A percentile compares a stretch with the other conserved stretches of the same genome.
Conservation (phyloP, 2,797 vertebrate species). For the Sitta carolinensis region DNA sequence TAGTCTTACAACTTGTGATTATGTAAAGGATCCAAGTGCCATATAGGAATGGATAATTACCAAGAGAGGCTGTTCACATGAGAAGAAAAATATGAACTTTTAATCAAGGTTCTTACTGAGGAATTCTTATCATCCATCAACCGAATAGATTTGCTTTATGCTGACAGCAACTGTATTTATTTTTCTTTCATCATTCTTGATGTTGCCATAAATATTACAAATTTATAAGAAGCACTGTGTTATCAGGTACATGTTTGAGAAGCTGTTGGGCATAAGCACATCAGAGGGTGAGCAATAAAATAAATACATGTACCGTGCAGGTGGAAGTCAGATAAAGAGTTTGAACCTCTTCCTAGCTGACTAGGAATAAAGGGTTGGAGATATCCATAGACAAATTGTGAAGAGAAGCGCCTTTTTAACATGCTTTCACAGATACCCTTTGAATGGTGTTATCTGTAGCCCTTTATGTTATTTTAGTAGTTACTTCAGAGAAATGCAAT, state of each 20-base stretch:
- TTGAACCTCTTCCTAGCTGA: not conserved
- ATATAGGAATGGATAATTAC: constrained; percentile 16
- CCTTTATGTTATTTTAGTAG: not conserved
- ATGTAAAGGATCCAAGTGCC: not conserved
- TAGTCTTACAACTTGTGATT: not conserved
- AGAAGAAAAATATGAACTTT: not conserved
- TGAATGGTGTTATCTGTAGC: not conserved
- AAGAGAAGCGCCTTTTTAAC: not conserved
- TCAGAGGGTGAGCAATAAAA: not conserved
- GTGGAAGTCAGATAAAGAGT: not conserved
- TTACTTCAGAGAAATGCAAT: not conserved
- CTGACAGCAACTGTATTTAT: not conserved
- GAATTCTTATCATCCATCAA: not conserved
- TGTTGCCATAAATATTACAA: not conserved
- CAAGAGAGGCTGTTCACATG: not conserved
- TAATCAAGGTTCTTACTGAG: not conserved
- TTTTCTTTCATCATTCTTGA: not conserved
- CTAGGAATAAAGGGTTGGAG: not conserved
- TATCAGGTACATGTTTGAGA: not conserved
- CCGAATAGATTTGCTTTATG: not conserved
- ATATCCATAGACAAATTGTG: not conserved
- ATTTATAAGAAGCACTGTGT: not conserved
- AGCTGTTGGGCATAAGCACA: not conserved
- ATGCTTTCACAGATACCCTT: rapidly evolving
- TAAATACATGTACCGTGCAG: rapidly evolving